Evolutionary conservation across 2,113 vertebrate genomes (phyloP).

Genomic region (Hyaena hyaena): DNA sequence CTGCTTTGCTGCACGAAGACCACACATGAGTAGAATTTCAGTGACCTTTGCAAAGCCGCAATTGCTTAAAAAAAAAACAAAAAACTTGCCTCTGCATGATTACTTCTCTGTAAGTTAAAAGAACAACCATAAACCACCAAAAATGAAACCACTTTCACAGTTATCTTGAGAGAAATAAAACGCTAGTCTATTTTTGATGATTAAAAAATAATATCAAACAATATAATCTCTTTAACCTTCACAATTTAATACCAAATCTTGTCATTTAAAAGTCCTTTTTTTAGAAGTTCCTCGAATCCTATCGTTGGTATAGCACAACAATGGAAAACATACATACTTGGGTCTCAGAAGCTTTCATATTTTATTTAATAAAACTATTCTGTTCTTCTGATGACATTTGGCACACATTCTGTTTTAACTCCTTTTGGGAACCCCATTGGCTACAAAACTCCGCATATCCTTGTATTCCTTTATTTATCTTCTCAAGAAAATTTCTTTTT

Average conservation of each 20-base stretch:
- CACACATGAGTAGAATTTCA: slow-evolving; percentile 39
- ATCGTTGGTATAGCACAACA: background rate
- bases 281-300: background rate
- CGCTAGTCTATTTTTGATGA: background rate
- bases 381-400: background rate
- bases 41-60: background rate
- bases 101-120: background rate
- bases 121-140: background rate
- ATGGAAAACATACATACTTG: background rate
- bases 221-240: background rate
- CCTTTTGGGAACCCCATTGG: background rate
- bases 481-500: background rate
- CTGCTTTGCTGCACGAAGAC: slow-evolving; percentile 92
- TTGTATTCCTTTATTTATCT: background rate
- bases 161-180: background rate
- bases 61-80: background rate
- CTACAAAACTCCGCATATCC: background rate
- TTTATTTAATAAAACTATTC: background rate
- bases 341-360: background rate
- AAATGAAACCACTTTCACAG: background rate
- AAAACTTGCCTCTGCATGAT: background rate
- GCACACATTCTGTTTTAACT: background rate
- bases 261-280: background rate
- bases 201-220: background rate
- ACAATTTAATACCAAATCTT: background rate